phyloP scores from a whole-genome alignment of 2,797 vertebrate species.

The Danio albolineatus region DNA sequence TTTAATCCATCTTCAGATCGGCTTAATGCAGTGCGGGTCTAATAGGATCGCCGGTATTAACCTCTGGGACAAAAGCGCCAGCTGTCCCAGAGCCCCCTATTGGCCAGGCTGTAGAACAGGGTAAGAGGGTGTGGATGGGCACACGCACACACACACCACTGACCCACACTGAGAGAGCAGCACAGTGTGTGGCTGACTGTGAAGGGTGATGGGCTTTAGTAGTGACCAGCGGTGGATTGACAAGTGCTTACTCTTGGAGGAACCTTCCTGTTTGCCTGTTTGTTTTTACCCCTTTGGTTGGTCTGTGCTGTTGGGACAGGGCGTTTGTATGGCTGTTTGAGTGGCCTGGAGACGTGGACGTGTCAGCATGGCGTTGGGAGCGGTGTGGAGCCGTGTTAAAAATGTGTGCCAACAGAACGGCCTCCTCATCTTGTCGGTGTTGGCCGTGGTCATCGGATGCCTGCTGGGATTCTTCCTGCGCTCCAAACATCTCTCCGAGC shows the following conservation, averaged over 20 bases:
- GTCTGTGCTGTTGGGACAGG: constrained; percentile 38
- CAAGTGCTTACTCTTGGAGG: constrained; percentile 63
- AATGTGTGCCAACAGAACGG: constrained; percentile 94
- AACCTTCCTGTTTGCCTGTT: constrained; percentile 1
- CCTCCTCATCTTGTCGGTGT: constrained; percentile 93
- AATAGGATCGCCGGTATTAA: constrained; percentile 85
- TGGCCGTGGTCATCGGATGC: constrained; percentile 95
- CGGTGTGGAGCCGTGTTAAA: constrained; percentile 86
- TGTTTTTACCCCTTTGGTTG: constrained; percentile 1
- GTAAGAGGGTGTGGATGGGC: constrained; percentile 31
- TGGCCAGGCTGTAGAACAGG: constrained; percentile 66
- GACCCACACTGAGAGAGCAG: constrained; percentile 39
- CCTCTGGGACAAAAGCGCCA: constrained; percentile 78
- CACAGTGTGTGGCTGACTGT: constrained; percentile 22
- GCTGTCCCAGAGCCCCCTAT: constrained; percentile 81
- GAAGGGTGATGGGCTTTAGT: constrained; percentile 66
- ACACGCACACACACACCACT: constrained; percentile 20
- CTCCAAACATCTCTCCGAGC: constrained; percentile 90
- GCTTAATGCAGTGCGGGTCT: constrained; percentile 73
- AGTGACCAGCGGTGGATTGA: constrained; percentile 59
- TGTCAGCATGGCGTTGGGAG: constrained; percentile 87
- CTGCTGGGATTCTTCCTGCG: constrained; percentile 96
- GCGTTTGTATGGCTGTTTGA: constrained; percentile 81
- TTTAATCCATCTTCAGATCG: constrained; percentile 92
- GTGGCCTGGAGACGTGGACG: constrained; percentile 55